Base-by-base conservation (phyloP, 1,140 invertebrate species). In the Drosophila mauritiana region DNA sequence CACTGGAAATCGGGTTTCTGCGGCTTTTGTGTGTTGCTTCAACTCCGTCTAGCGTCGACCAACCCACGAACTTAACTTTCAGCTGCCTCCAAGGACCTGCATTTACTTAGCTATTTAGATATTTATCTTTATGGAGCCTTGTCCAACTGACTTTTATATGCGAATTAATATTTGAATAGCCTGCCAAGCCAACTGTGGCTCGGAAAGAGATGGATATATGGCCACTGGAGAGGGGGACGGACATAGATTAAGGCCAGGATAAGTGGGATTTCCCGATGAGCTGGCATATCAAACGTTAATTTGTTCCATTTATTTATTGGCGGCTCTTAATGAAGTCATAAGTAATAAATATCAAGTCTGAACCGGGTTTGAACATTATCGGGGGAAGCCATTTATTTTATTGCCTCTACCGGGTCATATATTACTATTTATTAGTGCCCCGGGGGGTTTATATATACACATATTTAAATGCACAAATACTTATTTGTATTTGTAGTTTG, bases 101-200 rank as follows among this genome's bases (percentile, higher is more conserved):
- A 67, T 75, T 75, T 75, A 75, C 72, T 65, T 48, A 54, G 72
- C 72, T 56, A 75, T 75, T 75, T 75, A 73, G 69, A 73, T 73
- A 73, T 73, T 73, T 73, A 73, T 73, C 69, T 73, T 73, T 73
- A 73, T 73, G 67, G 48, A 27, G 68, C n/a, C 64, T 70, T 70
- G 68, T 73, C 68, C 69, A 59, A 73, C 68, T 73, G 69, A 73
- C 69, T 73, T 73, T 73, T 73, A 73, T 73, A 57, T 70, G 68
- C 51, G 68, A 69, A 70, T 70, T 70, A 70, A 70, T 70, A 70
- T 70, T 70, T 70, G 52, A 70, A 57, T 48, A 70, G 64, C 64
- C 12, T 54, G 67, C 64, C 49, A 27, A 17, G 61, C 36, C 64
- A 70, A 34, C 40, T 34, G 25, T 36, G 49, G 31, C 49, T 20